Conservation (phyloP, 2,113 vertebrate species). For the Ceuthmochares aereus region DNA sequence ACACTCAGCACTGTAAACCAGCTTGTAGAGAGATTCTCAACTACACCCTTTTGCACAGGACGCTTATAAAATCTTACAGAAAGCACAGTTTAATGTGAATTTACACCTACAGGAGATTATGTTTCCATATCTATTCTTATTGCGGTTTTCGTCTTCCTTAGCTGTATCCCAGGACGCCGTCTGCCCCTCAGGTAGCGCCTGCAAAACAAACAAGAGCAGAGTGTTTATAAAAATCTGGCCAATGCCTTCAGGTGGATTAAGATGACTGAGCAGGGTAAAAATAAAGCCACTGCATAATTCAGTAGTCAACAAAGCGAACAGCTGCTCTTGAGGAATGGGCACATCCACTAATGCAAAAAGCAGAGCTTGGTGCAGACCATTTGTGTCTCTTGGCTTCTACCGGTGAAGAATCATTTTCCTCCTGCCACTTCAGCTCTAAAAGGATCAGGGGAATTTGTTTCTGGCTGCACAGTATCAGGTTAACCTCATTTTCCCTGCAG, state of each 20-base stretch:
- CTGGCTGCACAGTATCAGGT: background rate
- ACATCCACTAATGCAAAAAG: background rate
- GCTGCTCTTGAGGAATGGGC: background rate
- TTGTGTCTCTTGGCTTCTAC: background rate
- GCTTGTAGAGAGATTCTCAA: background rate
- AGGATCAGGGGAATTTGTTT: background rate
- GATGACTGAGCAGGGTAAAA: background rate
- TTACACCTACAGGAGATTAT: constrained; percentile 97
- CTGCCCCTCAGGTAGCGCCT: constrained; percentile 95
- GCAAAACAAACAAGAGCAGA: constrained; percentile 50
- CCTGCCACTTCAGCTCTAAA: background rate
- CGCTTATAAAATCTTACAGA: background rate
- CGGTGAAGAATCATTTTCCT: background rate
- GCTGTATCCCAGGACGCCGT: constrained; percentile 96
- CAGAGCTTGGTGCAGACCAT: background rate
- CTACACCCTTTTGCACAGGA: background rate
- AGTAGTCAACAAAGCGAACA: background rate
- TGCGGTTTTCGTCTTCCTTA: constrained; percentile 97
- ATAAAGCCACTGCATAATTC: background rate
- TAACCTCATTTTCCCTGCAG: background rate
- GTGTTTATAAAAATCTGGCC: background rate
- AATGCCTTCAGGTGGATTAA: constrained; percentile 4
- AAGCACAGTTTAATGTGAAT: constrained; percentile 36
- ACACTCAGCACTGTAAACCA: background rate
- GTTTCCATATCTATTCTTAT: constrained; percentile 98